Evolutionary conservation across 1,140 invertebrate species (phyloP), one percentile per base, ranked within the genome.

Genomic region (Brachionus rotundiformis): DNA sequence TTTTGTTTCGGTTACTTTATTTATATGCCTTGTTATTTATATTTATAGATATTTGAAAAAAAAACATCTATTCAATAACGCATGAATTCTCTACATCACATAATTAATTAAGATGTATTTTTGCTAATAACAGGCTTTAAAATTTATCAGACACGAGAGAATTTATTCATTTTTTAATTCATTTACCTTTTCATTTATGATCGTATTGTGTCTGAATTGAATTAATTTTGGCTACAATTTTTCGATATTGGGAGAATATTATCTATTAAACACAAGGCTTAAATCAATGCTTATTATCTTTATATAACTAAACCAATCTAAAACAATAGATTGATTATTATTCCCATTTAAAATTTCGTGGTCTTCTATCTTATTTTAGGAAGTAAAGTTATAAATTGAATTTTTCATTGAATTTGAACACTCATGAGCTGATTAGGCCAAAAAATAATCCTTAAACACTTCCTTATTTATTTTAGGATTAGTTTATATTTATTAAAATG

Each of bases 161-260:
- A 54, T 54, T 54, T 49, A 49, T 49, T 49, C n/a, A 16, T 49
- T 49, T 54, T 19, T 23, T 54, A 54, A 54, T 54, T 54, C 8
- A 54, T 54, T 54, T 54, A 54, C 47, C 47, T 54, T 54, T 54
- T 54, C 47, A 54, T 54, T 54, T 54, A 54, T 54, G 47, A 54
- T 54, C 47, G 8, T 54, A 54, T 54, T 54, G 47, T 54, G 47
- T 54, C 23, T 16, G 47, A 54, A 54, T 54, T 54, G 16, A 19
- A 54, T 54, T 54, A 54, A 54, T 19, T 54, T 19, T 54, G 47
- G 47, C 6, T 19, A 4, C 7, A 19, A 19, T 19, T 54, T 54
- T 54, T 54, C 7, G 47, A 54, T 54, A 54, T 5, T 54, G 23
- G 47, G 47, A 54, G 23, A 19, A 19, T 25, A 25, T 54, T 54